Conservation (phyloP, 2,888 invertebrate species). For the Tolmerus cingulatus region DNA sequence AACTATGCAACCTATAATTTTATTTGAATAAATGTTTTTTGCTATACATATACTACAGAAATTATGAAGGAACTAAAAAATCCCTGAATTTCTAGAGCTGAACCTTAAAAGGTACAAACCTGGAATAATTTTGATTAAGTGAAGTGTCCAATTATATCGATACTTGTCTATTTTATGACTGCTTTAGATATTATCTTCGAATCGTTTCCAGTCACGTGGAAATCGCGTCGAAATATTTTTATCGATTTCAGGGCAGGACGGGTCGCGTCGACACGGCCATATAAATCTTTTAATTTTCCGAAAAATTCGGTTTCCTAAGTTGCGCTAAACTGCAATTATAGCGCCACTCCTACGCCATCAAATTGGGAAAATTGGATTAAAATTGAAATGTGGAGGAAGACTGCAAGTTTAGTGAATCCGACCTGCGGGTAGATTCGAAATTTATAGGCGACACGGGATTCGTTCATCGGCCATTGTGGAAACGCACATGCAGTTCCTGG, state of each 20-base stretch:
- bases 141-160: not conserved
- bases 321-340: not conserved
- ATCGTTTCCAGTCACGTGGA: not conserved
- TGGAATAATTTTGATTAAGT: not conserved
- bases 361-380: conserved; percentile 6
- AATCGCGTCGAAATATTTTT: not conserved
- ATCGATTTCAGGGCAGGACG: not conserved
- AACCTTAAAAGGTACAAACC: too few species aligned
- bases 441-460: not conserved
- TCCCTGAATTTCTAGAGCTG: too few species aligned
- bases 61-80: too few species aligned
- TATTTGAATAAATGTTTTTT: too few species aligned
- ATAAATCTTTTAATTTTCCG: not conserved
- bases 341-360: not conserved
- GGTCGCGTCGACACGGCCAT: not conserved
- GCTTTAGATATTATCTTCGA: not conserved
- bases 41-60: too few species aligned
- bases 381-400: not conserved
- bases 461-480: not conserved
- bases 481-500: not conserved
- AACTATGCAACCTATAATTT: too few species aligned
- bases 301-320: not conserved
- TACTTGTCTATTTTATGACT: not conserved
- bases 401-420: not conserved
- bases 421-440: not conserved